These are phyloP conservation scores for Scleropages formosus DNA, from an alignment of 2,797 vertebrate species.

Conservation along the genomic window DNA sequence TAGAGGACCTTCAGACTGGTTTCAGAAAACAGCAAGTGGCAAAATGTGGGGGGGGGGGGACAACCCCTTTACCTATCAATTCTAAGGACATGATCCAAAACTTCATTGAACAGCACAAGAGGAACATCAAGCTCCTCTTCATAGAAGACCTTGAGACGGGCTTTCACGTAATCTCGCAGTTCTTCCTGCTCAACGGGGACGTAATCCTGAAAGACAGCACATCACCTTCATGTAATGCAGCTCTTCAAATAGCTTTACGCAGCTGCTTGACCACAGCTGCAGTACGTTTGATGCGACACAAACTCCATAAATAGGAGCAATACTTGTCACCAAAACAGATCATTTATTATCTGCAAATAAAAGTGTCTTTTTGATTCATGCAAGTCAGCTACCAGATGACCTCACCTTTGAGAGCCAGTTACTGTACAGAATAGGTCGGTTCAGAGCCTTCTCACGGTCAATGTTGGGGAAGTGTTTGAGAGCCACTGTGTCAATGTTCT, in stretches of 20 bases:
- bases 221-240: background rate
- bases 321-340: background rate
- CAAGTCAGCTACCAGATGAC: background rate
- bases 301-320: no score
- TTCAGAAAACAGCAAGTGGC: background rate
- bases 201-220: constrained; percentile 77
- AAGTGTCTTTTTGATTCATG: background rate
- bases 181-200: constrained; percentile 98
- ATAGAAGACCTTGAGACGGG: constrained; percentile 96
- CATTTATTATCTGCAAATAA: background rate
- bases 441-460: constrained; percentile 89
- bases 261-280: no score
- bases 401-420: constrained; percentile 98
- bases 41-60: no score
- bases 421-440: constrained; percentile 95
- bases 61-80: constrained; percentile 82
- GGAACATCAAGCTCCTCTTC: constrained; percentile 97
- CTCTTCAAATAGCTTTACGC: background rate
- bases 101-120: constrained; percentile 96
- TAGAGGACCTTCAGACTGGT: constrained; percentile 1
- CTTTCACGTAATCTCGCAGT: constrained; percentile 95
- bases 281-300: no score
- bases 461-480: constrained; percentile 99
- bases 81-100: constrained; percentile 92
- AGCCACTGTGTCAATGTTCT: constrained; percentile 92